Base-by-base conservation (phyloP, 2,113 vertebrate species). In the Piprites chloris region DNA sequence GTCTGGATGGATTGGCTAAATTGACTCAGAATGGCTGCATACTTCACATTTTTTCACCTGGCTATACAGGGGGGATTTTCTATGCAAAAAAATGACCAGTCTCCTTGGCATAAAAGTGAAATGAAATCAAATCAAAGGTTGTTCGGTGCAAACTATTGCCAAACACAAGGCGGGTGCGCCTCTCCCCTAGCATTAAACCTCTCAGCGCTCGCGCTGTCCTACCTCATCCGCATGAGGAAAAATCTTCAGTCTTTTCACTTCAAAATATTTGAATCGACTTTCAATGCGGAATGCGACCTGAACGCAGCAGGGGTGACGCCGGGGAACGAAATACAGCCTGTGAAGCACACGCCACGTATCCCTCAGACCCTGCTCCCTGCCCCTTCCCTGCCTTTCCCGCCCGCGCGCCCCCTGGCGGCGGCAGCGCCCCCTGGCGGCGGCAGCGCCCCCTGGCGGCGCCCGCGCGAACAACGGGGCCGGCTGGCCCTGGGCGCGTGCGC, bases 111-210 rank as follows among this genome's bases (percentile, higher is more conserved):
- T 17, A 32, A 52, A 41, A 74, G n/a, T n/a, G 3, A 61, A 76
- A 8, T 39, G 20, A 30, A 3, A 0, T 1, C 1, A 74, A 56
- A 44, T 46, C 22, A 39, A 10, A n/a, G 18, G 39, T 9, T 32
- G 11, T 55, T 75, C 58, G 59, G 27, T 1, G 3, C 30, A 78
- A 82, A 67, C 50, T 46, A 33, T 14, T 77, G 46, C 68, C 65
- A 20, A 49, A 61, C 63, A 20, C 0, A 3, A 75, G 71, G 52
- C 1, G 0, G 49, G 42, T 4, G 9, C 12, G 39, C 46, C 44
- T 56, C 30, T 52, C 35, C 18, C 59, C 8, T 23, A 63, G n/a
- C 2, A 42, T 19, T 42, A 85, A 76, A 49, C 17, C 46, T 59
- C 61, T 83, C 82, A 58, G 37, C 10, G 13, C 26, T 58, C 49